Percentiles rank a stretch among this genome's conserved stretches.
Evolutionary conservation across 2,797 vertebrate species (phyloP).

Genomic region (Clarias platycephalus): DNA sequence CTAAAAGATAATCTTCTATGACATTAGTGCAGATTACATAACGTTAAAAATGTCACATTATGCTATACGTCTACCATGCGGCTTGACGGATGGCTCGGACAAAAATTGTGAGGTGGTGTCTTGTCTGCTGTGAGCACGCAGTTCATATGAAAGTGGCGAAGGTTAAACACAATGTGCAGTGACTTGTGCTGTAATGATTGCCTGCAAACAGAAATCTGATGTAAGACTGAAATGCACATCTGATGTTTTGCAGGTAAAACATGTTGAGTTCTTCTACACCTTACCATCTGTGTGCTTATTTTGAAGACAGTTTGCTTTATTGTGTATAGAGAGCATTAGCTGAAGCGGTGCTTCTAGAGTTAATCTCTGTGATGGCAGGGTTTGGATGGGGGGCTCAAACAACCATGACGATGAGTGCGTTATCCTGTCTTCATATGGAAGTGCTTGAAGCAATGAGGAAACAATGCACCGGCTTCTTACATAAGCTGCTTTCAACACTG

Average conservation of each 20-base stretch:
- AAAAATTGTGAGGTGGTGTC: not conserved
- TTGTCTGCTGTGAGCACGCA: not conserved
- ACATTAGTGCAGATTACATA: not conserved
- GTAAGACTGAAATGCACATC: not conserved
- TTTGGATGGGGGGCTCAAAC: conserved; percentile 19
- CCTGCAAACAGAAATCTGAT: conserved; percentile 2
- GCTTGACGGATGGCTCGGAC: too few species aligned
- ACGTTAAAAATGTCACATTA: not conserved
- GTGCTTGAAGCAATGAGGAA: conserved; percentile 54
- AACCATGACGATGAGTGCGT: conserved; percentile 37
- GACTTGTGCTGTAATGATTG: not conserved
- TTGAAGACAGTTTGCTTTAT: conserved; percentile 21
- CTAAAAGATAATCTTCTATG: not conserved
- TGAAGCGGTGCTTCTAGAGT: conserved; percentile 33
- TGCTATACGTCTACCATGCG: not conserved
- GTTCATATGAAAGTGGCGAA: not conserved
- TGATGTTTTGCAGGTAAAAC: conserved; percentile 9
- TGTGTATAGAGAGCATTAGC: conserved; percentile 9
- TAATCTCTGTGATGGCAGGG: conserved; percentile 25
- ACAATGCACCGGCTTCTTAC: conserved; percentile 63
- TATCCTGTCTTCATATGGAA: conserved; percentile 52
- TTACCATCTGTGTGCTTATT: not conserved
- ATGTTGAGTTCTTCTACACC: not conserved
- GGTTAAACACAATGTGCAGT: not conserved
- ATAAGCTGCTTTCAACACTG: conserved; percentile 60